These are phyloP conservation scores for Sebastes oblongus DNA, from an alignment of 2,797 vertebrate species.

Conservation along the genomic window DNA sequence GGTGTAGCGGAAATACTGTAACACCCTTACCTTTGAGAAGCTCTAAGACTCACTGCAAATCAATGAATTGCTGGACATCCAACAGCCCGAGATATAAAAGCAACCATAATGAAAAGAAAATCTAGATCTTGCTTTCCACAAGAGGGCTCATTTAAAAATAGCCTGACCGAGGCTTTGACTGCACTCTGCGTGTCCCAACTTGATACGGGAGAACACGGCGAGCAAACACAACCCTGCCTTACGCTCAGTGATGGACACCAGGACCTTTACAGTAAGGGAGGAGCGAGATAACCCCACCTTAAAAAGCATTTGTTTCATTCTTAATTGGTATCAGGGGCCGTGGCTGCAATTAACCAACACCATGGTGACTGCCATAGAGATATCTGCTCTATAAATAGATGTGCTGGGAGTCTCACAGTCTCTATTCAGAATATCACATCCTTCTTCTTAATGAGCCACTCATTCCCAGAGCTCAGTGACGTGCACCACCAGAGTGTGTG, in stretches of 20 bases:
- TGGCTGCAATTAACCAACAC: conserved; percentile 83
- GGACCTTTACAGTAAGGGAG: conserved; percentile 65
- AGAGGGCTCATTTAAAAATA: conserved; percentile 80
- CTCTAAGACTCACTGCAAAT: conserved; percentile 76
- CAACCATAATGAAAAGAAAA: conserved; percentile 69
- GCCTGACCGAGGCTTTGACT: conserved; percentile 71
- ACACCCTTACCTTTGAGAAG: conserved; percentile 79
- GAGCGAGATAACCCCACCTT: conserved; percentile 75
- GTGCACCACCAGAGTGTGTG: conserved; percentile 71
- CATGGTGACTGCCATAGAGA: conserved; percentile 84
- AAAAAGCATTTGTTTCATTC: conserved; percentile 85
- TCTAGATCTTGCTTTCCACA: conserved; percentile 77
- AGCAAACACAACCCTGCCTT: conserved; percentile 59
- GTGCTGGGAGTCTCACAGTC: conserved; percentile 86
- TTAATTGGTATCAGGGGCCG: conserved; percentile 87
- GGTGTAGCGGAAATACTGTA: conserved; percentile 41
- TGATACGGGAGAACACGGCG: conserved; percentile 67
- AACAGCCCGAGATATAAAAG: conserved; percentile 60
- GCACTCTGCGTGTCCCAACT: conserved; percentile 72
- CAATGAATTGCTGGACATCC: conserved; percentile 73
- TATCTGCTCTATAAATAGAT: conserved; percentile 84
- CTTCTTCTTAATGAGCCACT: conserved; percentile 86
- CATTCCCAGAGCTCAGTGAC: conserved; percentile 82
- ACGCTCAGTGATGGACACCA: conserved; percentile 61
- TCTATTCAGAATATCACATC: conserved; percentile 88